These are phyloP conservation scores for Glomeris marginata DNA, from an alignment of 2,888 invertebrate genomes.

Conservation along the genomic window DNA sequence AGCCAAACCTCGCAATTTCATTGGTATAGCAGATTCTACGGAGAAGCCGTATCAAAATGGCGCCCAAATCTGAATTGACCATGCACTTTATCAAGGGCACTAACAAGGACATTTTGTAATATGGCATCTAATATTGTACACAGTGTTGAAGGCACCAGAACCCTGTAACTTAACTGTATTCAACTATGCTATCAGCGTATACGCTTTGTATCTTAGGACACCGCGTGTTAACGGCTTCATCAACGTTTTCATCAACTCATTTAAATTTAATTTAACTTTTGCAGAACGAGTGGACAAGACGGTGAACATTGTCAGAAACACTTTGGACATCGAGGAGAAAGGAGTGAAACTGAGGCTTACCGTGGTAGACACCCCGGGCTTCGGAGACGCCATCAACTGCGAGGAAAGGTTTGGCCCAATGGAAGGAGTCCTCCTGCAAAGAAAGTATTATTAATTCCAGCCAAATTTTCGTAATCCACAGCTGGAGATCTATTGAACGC, in stretches of 20 bases:
- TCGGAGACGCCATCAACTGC: constrained; percentile 83
- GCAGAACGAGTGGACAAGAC: constrained; percentile 43
- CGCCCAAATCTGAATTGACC: no score
- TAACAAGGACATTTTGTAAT: no score
- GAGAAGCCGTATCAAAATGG: neutral
- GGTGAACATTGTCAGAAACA: constrained; percentile 46
- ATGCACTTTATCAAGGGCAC: no score
- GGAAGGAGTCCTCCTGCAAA: neutral
- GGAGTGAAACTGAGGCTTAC: constrained; percentile 80
- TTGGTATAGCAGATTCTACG: neutral
- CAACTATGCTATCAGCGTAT: no score
- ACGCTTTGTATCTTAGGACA: no score
- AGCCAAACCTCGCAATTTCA: no score
- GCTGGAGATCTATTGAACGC: constrained; percentile 77
- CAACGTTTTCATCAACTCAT: no score
- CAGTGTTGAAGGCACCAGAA: no score
- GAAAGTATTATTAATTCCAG: neutral
- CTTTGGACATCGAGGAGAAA: constrained; percentile 88
- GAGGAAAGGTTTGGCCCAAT: constrained; percentile 55
- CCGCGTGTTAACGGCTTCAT: no score
- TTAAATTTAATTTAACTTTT: constrained; percentile 1
- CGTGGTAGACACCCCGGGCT: constrained; percentile 87
- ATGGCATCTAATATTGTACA: no score
- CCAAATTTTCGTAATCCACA: constrained; percentile 31
- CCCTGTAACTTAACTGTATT: no score